Conservation (phyloP, 2,113 vertebrate genomes). For the Rana temporaria region DNA sequence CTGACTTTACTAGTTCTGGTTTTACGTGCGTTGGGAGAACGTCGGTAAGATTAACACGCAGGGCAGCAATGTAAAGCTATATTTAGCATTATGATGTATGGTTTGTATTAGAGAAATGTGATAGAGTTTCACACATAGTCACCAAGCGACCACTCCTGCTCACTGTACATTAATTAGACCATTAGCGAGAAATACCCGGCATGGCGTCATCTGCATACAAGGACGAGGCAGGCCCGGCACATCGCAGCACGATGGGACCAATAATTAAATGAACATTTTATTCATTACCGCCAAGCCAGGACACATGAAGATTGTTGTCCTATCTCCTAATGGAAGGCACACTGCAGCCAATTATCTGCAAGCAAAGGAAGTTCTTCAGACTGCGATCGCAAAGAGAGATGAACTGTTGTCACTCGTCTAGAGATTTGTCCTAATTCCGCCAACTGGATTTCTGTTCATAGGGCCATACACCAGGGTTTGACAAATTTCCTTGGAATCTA, state of each 20-base stretch:
- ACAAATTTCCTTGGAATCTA: too few relatives aligned
- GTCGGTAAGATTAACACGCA: neutral
- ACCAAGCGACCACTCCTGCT: neutral
- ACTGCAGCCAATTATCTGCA: neutral
- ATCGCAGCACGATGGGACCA: neutral
- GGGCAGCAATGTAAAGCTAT: neutral
- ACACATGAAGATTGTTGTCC: neutral
- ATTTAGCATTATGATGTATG: neutral
- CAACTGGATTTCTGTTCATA: too few relatives aligned
- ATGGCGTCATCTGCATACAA: constrained; percentile 5
- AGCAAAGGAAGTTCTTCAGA: too few relatives aligned
- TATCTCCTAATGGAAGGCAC: constrained; percentile 13
- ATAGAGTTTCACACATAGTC: constrained; percentile 10
- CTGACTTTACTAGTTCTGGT: neutral
- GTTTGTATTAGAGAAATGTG: neutral
- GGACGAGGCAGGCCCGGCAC: neutral
- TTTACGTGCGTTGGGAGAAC: neutral
- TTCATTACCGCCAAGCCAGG: neutral
- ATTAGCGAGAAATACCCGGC: neutral
- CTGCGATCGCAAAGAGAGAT: too few relatives aligned
- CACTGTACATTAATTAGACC: constrained; percentile 6
- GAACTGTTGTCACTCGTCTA: too few relatives aligned
- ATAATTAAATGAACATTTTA: constrained; percentile 9
- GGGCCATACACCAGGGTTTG: too few relatives aligned
- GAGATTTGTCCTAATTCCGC: too few relatives aligned